phyloP scores from a whole-genome alignment of 2,888 invertebrate species.

The Flexamia atlantica region DNA sequence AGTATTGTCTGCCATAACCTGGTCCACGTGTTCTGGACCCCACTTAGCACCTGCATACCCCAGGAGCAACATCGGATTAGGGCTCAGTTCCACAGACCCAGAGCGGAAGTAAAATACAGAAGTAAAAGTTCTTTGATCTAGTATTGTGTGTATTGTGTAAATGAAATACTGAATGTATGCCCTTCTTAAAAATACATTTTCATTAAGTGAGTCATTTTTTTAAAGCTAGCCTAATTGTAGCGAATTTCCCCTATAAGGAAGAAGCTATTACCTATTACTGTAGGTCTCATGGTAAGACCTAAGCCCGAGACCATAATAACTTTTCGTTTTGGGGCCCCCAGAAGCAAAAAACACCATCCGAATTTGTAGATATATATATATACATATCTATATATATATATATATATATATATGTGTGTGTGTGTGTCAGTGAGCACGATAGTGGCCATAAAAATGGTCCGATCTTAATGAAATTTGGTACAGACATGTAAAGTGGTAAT shows the following conservation, averaged over 20 bases:
- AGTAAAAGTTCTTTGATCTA: no score
- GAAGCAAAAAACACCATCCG: background rate
- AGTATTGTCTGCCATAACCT: no score
- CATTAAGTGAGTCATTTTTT: no score
- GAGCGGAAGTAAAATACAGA: no score
- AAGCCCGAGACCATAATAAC: background rate
- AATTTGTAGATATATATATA: background rate
- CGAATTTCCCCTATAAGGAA: slow-evolving; percentile 3
- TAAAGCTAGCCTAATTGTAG: background rate
- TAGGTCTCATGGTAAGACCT: slow-evolving; percentile 5
- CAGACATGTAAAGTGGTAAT: background rate
- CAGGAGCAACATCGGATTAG: no score
- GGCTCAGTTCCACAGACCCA: no score
- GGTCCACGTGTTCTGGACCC: no score
- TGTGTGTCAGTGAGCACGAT: background rate
- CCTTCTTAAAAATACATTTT: no score
- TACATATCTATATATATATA: background rate
- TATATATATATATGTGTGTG: background rate
- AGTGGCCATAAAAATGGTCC: background rate
- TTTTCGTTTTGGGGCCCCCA: background rate
- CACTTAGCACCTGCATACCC: no score
- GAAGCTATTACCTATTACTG: slow-evolving; percentile 5
- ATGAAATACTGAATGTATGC: no score
- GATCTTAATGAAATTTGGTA: background rate
- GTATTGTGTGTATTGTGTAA: no score